Evolutionary conservation across 2,888 invertebrate genomes (phyloP).

Genomic region (Pheosia gnoma): DNA sequence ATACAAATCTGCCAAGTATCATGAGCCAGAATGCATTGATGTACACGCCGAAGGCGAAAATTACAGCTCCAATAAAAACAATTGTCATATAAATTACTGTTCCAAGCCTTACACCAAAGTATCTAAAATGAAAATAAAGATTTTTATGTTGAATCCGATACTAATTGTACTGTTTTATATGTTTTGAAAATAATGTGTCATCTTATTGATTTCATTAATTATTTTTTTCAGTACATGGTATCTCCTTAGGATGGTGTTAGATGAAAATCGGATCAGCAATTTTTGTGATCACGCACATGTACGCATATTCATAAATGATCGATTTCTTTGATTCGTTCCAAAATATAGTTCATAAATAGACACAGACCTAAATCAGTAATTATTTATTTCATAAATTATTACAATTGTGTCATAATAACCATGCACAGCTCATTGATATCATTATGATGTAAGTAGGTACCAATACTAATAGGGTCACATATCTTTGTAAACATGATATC

Average conservation of each 20-base stretch:
- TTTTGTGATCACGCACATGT: no score
- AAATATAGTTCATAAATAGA: no score
- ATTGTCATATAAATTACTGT: conserved; percentile 95
- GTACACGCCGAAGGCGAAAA: conserved; percentile 94
- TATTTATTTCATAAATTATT: no score
- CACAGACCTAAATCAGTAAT: no score
- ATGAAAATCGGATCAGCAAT: no score
- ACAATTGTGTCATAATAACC: no score
- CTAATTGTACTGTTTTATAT: neutral
- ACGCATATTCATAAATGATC: no score
- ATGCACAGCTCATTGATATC: neutral
- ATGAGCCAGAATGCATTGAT: conserved; percentile 93
- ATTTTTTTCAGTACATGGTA: no score
- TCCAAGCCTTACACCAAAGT: conserved; percentile 97
- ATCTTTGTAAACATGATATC: conserved; percentile 37
- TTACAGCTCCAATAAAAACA: conserved; percentile 93
- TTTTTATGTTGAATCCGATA: neutral
- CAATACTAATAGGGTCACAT: conserved; percentile 33
- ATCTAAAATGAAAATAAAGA: conserved; percentile 77
- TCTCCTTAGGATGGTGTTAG: no score
- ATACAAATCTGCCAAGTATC: conserved; percentile 96
- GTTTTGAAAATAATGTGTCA: neutral
- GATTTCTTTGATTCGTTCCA: no score
- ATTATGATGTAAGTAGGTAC: conserved; percentile 1
- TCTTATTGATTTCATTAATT: no score